phyloP scores from a whole-genome alignment of 1,140 invertebrate species.

The Drosophila parabipectinata region DNA sequence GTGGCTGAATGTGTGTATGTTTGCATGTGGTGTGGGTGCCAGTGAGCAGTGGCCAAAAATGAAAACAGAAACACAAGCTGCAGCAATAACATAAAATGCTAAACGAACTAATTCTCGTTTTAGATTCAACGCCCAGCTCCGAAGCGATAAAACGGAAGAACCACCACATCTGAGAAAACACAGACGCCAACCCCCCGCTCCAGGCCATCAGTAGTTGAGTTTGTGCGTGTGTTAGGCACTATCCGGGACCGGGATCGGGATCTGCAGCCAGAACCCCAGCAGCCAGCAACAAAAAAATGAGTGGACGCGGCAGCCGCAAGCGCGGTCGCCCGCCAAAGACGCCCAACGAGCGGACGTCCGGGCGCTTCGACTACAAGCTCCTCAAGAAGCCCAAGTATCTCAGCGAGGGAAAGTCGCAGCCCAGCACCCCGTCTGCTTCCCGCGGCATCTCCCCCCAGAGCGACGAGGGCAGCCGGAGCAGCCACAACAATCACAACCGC shows the following conservation, averaged over 20 bases:
- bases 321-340: slow-evolving; percentile 95
- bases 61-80: background rate
- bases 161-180: slow-evolving; percentile 18
- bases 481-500: slow-evolving; percentile 74
- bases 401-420: slow-evolving; percentile 87
- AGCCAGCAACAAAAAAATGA: slow-evolving; percentile 51
- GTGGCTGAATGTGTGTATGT: background rate
- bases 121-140: slow-evolving; percentile 33
- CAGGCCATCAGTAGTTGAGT: background rate
- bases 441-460: slow-evolving; percentile 89
- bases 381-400: slow-evolving; percentile 97
- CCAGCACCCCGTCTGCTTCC: slow-evolving; percentile 91
- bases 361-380: slow-evolving; percentile 93
- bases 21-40: background rate
- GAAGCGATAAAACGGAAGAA: slow-evolving; percentile 11
- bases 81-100: background rate
- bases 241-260: background rate
- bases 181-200: background rate
- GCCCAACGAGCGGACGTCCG: slow-evolving; percentile 91
- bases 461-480: slow-evolving; percentile 88
- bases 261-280: too few species aligned
- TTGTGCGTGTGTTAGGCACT: background rate
- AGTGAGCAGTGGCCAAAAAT: background rate
- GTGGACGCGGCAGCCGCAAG: slow-evolving; percentile 90
- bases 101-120: slow-evolving; percentile 2